phyloP scores from a whole-genome alignment of 2,888 invertebrate genomes.

The Graphium colonna region DNA sequence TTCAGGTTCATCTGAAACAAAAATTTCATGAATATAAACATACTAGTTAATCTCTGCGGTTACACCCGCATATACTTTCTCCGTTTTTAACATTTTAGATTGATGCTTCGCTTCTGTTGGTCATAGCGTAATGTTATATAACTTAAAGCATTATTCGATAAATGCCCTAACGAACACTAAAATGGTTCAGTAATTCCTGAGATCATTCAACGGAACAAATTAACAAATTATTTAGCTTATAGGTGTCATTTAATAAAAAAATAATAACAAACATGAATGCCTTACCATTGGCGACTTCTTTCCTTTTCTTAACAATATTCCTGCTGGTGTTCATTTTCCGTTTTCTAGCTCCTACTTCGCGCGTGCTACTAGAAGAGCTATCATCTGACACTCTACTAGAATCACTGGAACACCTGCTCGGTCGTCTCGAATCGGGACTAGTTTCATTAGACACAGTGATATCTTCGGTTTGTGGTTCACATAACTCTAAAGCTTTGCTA shows the following conservation, averaged over 20 bases:
- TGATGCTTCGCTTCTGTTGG: too few species aligned
- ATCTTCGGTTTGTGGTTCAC: conserved; percentile 44
- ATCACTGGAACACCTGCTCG: conserved; percentile 69
- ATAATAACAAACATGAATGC: too few species aligned
- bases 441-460: conserved; percentile 44
- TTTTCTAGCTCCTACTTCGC: conserved; percentile 54
- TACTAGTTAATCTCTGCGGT: conserved; percentile 7
- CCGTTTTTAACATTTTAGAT: too few species aligned
- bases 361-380: conserved; percentile 60
- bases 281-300: conserved; percentile 45
- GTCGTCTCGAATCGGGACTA: conserved; percentile 59
- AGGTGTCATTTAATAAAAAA: too few species aligned
- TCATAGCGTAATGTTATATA: too few species aligned
- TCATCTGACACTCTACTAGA: conserved; percentile 70
- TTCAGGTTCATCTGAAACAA: conserved; percentile 50
- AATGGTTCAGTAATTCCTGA: too few species aligned
- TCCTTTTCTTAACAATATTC: conserved; percentile 47
- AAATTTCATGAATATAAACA: not conserved
- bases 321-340: conserved; percentile 52
- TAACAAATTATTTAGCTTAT: too few species aligned
- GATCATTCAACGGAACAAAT: too few species aligned
- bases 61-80: not conserved
- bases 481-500: conserved; percentile 56
- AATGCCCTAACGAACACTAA: too few species aligned
- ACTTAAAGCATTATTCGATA: too few species aligned